phyloP scores from a whole-genome alignment of 2,113 vertebrate species.

The Okapia johnstoni region DNA sequence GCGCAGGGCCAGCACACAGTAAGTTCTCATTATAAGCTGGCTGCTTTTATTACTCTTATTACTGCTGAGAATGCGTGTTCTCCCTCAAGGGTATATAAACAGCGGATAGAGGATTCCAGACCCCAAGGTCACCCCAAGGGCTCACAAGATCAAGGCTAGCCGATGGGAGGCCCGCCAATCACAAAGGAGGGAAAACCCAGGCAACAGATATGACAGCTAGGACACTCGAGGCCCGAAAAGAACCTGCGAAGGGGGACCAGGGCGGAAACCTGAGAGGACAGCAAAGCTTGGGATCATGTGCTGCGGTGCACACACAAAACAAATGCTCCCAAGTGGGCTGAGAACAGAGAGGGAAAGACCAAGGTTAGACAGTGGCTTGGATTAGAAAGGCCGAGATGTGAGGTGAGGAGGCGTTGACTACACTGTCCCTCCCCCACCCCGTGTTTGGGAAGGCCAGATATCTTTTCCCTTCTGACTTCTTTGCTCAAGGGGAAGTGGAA shows the following conservation, averaged over 20 bases:
- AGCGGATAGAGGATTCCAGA: neutral
- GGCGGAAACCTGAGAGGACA: neutral
- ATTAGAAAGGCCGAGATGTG: conserved; percentile 9
- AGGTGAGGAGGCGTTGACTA: conserved; percentile 22
- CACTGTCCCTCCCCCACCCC: neutral
- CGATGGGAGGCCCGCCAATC: neutral
- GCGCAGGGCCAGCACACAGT: neutral
- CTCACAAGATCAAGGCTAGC: conserved; percentile 59
- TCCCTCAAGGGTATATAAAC: neutral
- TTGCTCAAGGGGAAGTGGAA: conserved; percentile 59
- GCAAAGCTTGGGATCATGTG: conserved; percentile 47
- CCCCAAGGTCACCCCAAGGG: conserved; percentile 10
- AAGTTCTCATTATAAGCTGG: conserved; percentile 41
- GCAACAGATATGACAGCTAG: conserved; percentile 45
- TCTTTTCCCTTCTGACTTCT: conserved; percentile 51
- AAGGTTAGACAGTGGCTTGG: conserved; percentile 53
- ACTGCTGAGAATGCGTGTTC: conserved; percentile 16
- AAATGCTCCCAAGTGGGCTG: conserved; percentile 34
- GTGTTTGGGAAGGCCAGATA: conserved; percentile 52
- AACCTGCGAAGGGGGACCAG: conserved; percentile 50
- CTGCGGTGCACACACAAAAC: conserved; percentile 49
- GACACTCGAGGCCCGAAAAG: neutral
- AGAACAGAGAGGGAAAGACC: neutral
- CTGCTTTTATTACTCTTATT: conserved; percentile 47
- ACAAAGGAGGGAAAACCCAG: conserved; percentile 69